Evolutionary conservation across 2,113 vertebrate genomes (phyloP), one percentile per base, ranked within the genome.

Genomic region (Lathamus discolor): DNA sequence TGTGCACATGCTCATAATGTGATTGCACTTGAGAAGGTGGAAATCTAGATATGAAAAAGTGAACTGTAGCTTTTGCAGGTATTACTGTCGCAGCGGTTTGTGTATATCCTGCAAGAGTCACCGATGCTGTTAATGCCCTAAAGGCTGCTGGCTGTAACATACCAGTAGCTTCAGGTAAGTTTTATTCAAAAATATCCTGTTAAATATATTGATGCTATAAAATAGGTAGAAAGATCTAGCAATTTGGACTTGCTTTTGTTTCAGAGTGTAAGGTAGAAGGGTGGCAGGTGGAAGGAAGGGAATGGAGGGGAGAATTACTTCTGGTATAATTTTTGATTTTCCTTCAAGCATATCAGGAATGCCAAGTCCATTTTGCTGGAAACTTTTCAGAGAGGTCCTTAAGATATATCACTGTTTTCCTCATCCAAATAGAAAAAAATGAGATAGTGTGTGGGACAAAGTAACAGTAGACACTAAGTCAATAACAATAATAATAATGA

Each of bases 81-180:
- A 96, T 99, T 66, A 98, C 98, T 5, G 98, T 97, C 0, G 99
- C 97, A 48, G 99, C 99, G 0, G 98, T 99, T 23, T 99, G 99
- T 88, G 99, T 99, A 23, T 99, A 99, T 90, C 98, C 99, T 0
- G 97, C 99, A 10, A 98, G 99, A 12, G 99, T 99, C 29, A 76
- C 95, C 0, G 99, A 99, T 43, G 99, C 99, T 2, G 98, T 99
- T 6, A 97, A 90, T 41, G 94, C 98, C 1, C 95, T 99, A 5
- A 98, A 97, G 95, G 98, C 98, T 17, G 98, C 98, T 10, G 98
- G 98, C 20, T 99, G 98, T 75, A 88, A 88, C 70, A 98, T 99
- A 23, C 99, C 99, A 1, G 99, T 99, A 31, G 99, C 99, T 35
- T 99, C 99, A 97, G 99, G 99, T 99, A 83, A 88, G 86, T 17